Evolutionary conservation across 2,888 invertebrate genomes (phyloP).

Genomic region (Oscheius sp.): DNA sequence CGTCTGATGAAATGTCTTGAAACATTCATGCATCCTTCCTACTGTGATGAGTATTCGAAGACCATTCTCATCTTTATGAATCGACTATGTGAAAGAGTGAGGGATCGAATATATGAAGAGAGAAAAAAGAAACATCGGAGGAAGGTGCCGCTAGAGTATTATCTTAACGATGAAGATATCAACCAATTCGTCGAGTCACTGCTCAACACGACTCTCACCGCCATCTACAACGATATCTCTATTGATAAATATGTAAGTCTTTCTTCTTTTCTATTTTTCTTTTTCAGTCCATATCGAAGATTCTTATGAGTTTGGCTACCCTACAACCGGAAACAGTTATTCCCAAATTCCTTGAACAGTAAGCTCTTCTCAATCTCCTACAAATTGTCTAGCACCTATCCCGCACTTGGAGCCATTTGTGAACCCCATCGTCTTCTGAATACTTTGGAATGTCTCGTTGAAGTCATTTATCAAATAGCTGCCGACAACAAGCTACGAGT

Average conservation of each 20-base stretch:
- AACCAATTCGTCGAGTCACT: slow-evolving; percentile 21
- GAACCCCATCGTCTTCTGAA: slow-evolving; percentile 38
- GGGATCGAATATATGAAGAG: slow-evolving; percentile 33
- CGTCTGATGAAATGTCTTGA: slow-evolving; percentile 46
- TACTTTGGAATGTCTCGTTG: slow-evolving; percentile 31
- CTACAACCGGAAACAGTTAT: slow-evolving; percentile 42
- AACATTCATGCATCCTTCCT: slow-evolving; percentile 43
- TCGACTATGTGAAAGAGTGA: slow-evolving; percentile 12
- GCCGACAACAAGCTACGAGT: slow-evolving; percentile 12
- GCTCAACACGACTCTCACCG: slow-evolving; percentile 19
- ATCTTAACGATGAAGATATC: slow-evolving; percentile 43
- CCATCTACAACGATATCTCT: slow-evolving; percentile 24
- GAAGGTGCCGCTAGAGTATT: slow-evolving; percentile 34
- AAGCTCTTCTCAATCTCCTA: slow-evolving; percentile 3
- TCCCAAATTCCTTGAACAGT: slow-evolving; percentile 50
- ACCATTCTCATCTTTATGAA: slow-evolving; percentile 34
- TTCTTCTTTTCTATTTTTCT: too few relatives aligned
- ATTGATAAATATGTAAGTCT: slow-evolving; percentile 19
- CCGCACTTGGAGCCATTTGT: slow-evolving; percentile 34
- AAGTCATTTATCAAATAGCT: slow-evolving; percentile 31
- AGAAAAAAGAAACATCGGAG: slow-evolving; percentile 32
- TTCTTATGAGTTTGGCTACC: slow-evolving; percentile 33
- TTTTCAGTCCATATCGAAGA: slow-evolving; percentile 23
- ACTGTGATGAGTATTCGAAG: slow-evolving; percentile 36
- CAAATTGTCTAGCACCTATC: slow-evolving; percentile 36